phyloP scores from a whole-genome alignment of 1,140 invertebrate genomes.

The Heliothis virescens region DNA sequence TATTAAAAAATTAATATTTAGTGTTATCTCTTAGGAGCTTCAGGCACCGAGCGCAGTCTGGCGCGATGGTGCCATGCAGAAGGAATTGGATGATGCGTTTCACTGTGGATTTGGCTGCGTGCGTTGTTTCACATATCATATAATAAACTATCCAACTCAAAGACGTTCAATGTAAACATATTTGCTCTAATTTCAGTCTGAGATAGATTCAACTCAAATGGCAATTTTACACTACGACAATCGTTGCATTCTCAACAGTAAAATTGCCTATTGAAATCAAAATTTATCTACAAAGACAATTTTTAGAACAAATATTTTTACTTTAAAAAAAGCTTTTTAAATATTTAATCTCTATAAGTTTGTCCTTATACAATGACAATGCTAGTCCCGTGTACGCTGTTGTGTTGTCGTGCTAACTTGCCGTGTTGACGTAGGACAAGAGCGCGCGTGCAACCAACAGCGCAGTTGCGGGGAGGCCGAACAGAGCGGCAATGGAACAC shows the following conservation, averaged over 20 bases:
- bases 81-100: conserved; percentile 46
- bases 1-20: conserved; percentile 39
- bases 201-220: neutral
- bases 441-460: conserved; percentile 77
- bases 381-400: conserved; percentile 13
- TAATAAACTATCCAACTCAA: conserved; percentile 38
- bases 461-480: conserved; percentile 90
- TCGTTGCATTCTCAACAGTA: neutral
- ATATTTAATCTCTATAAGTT: neutral
- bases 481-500: conserved; percentile 94
- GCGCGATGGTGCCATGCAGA: conserved; percentile 48
- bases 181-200: conserved; percentile 10
- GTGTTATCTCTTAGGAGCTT: conserved; percentile 45
- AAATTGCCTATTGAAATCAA: neutral
- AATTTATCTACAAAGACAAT: neutral
- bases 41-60: conserved; percentile 45
- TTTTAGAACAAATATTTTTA: neutral
- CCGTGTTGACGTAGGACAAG: conserved; percentile 73
- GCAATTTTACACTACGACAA: neutral
- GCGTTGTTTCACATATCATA: conserved; percentile 39
- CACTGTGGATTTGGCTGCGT: conserved; percentile 46
- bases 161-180: conserved; percentile 7
- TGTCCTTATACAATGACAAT: conserved; percentile 40
- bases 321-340: neutral
- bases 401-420: conserved; percentile 12